A percentile compares a stretch with the other conserved stretches of the same genome.
Evolutionary conservation across 2,797 vertebrate species (phyloP).

Genomic region (Arrhamphus sclerolepis): DNA sequence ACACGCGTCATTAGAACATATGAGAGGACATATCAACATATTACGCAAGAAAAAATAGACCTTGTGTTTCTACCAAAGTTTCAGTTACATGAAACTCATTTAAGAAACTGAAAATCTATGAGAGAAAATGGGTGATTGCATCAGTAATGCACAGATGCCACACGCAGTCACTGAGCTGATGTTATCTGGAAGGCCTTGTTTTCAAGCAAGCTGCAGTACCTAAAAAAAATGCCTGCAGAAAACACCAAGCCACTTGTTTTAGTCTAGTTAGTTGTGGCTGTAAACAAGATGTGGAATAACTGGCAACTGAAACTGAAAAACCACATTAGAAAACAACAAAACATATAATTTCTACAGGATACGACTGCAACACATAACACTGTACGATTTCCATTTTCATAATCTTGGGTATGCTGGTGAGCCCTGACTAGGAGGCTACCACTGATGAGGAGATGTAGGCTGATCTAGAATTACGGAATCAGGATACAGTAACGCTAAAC

Average conservation of each 20-base stretch:
- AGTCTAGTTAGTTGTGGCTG: conserved; percentile 56
- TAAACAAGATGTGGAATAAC: conserved; percentile 62
- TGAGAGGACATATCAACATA: conserved; percentile 22
- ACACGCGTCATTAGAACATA: conserved; percentile 19
- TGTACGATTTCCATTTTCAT: neutral
- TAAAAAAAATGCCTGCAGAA: conserved; percentile 25
- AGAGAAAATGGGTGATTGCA: conserved; percentile 26
- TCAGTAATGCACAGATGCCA: conserved; percentile 32
- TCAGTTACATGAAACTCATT: conserved; percentile 34
- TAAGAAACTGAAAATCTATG: conserved; percentile 6
- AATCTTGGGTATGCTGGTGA: no score
- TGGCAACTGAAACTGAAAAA: conserved; percentile 41
- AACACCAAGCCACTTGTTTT: conserved; percentile 46
- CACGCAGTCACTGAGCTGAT: conserved; percentile 58
- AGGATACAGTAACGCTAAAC: no score
- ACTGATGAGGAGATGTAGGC: no score
- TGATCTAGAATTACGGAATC: no score
- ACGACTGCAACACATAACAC: no score
- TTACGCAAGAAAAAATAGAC: conserved; percentile 34
- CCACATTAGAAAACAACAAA: conserved; percentile 47
- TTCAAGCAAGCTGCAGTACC: conserved; percentile 61
- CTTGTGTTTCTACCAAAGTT: conserved; percentile 29
- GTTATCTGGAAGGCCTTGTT: conserved; percentile 65
- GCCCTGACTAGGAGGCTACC: no score
- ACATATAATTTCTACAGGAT: neutral